A percentile compares a stretch with the other conserved stretches of the same genome.
Evolutionary conservation across 1,140 invertebrate genomes (phyloP).

Genomic region (Parapsyche elsis): DNA sequence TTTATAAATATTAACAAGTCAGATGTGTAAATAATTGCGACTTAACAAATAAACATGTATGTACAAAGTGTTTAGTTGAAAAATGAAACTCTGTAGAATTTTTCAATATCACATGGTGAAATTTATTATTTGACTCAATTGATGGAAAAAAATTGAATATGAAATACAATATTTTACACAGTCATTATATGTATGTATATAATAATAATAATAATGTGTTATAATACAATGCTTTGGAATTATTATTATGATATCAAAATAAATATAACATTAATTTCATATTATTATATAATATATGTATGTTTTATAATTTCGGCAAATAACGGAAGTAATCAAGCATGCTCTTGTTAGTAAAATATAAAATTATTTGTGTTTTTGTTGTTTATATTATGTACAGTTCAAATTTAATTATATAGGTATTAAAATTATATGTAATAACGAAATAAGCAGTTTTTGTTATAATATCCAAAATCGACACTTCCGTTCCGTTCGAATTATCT

Average conservation of each 20-base stretch:
- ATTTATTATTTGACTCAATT: conserved; percentile 28
- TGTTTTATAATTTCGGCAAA: not conserved
- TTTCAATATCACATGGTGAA: conserved; percentile 19
- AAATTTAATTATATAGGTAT: too few relatives aligned
- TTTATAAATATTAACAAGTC: too few relatives aligned
- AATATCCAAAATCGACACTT: too few relatives aligned
- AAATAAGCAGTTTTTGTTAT: too few relatives aligned
- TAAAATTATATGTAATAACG: too few relatives aligned
- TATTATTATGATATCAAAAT: conserved; percentile 21
- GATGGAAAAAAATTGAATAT: not conserved
- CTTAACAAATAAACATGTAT: conserved; percentile 7
- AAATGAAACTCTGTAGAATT: not conserved
- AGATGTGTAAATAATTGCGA: not conserved
- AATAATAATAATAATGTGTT: conserved; percentile 31
- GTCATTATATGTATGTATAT: conserved; percentile 12
- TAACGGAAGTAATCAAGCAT: too few relatives aligned
- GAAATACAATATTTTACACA: conserved; percentile 36
- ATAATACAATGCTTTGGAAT: conserved; percentile 34
- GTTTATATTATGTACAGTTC: too few relatives aligned
- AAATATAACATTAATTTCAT: conserved; percentile 31
- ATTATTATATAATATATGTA: not conserved
- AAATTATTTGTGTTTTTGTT: too few relatives aligned
- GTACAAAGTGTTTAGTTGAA: not conserved
- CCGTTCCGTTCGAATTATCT: too few relatives aligned
- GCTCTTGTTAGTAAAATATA: too few relatives aligned